A percentile compares a stretch with the other conserved stretches of the same genome.
These are phyloP conservation scores for Celastrina argiolus DNA, from an alignment of 2,888 invertebrate species.

Conservation along the genomic window DNA sequence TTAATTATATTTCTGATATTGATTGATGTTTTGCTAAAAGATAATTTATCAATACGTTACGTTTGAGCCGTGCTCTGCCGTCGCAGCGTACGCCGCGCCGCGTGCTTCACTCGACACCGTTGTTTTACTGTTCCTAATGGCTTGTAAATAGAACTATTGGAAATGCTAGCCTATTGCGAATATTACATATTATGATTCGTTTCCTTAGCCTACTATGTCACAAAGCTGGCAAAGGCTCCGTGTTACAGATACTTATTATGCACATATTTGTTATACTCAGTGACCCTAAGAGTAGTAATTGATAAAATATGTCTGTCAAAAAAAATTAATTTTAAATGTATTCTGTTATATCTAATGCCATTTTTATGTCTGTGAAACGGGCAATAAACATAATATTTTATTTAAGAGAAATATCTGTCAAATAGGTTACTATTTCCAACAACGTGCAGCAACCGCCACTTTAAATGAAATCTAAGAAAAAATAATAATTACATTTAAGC, in stretches of 20 bases:
- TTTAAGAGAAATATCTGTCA: not conserved
- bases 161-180: not conserved
- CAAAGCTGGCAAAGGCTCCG: too few species aligned
- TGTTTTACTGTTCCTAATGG: conserved; percentile 39
- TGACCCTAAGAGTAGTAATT: not conserved
- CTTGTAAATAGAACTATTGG: not conserved
- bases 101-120: conserved; percentile 41
- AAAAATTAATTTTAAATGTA: not conserved
- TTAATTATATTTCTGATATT: conserved; percentile 76
- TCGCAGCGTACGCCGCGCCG: conserved; percentile 40
- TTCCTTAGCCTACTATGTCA: not conserved
- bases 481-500: conserved; percentile 68
- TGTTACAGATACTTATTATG: not conserved
- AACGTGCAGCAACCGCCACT: conserved; percentile 50
- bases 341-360: not conserved
- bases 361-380: not conserved
- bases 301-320: not conserved
- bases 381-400: not conserved
- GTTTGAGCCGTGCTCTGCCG: conserved; percentile 51
- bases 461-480: conserved; percentile 49
- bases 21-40: conserved; percentile 75
- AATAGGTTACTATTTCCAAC: conserved; percentile 34
- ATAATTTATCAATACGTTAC: conserved; percentile 71
- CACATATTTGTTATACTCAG: too few species aligned
- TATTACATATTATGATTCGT: not conserved